Conservation (phyloP, 2,888 invertebrate species). For the Carpatolechia fugitivella region DNA sequence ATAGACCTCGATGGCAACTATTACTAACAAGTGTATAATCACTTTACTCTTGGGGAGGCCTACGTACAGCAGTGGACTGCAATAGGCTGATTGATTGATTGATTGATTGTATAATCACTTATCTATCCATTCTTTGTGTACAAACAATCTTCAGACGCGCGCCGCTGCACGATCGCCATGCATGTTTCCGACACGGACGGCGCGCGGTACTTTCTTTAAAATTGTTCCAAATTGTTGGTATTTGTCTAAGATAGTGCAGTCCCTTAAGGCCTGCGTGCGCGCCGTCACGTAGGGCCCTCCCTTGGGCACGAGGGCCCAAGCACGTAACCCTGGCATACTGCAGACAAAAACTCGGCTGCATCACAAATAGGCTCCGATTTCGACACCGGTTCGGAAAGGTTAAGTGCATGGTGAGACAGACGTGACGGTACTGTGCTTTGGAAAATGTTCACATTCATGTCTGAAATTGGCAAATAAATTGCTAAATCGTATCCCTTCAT, state of each 20-base stretch:
- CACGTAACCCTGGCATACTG: not conserved
- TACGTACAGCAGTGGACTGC: no score
- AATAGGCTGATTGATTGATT: no score
- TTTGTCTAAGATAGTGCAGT: conserved; percentile 1
- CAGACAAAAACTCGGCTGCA: not conserved
- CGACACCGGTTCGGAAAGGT: conserved; percentile 6
- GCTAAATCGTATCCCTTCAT: no score
- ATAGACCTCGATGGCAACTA: no score
- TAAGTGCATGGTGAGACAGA: not conserved
- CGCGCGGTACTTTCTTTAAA: not conserved
- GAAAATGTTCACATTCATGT: not conserved
- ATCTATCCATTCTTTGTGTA: not conserved
- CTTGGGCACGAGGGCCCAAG: conserved; percentile 3
- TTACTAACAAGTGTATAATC: no score
- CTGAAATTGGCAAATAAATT: no score
- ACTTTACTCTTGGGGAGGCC: no score
- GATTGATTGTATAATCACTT: no score
- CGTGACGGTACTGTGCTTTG: not conserved
- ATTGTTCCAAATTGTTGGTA: not conserved
- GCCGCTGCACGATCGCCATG: not conserved
- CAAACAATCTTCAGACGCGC: not conserved
- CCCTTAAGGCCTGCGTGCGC: conserved; percentile 1
- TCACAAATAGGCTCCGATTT: not conserved
- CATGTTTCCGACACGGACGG: no score
- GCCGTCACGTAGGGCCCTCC: conserved; percentile 7